Evolutionary conservation across 2,797 vertebrate species (phyloP).

Genomic region (Periparus ater): DNA sequence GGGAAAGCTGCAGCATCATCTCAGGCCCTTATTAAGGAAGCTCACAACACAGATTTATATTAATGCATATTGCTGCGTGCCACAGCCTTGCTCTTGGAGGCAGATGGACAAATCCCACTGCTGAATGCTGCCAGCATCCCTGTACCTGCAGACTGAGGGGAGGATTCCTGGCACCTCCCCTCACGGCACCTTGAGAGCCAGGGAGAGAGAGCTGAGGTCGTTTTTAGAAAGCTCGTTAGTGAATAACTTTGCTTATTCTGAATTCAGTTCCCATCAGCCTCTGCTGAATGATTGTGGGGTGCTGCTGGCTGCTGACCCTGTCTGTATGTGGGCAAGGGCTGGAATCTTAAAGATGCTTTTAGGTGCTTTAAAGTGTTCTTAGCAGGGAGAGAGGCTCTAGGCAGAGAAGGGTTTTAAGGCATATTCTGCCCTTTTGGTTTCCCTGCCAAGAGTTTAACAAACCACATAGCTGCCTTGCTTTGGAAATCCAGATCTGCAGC

Average conservation of each 20-base stretch:
- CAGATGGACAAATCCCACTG: neutral
- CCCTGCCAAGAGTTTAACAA: neutral
- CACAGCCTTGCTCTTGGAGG: neutral
- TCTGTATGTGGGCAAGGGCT: neutral
- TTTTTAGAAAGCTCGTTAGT: neutral
- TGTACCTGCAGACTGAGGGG: neutral
- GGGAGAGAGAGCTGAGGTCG: neutral
- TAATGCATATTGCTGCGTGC: neutral
- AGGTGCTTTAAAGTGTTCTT: neutral
- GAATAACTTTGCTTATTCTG: neutral
- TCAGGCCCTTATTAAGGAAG: constrained; percentile 37
- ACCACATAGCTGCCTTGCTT: neutral
- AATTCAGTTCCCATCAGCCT: neutral
- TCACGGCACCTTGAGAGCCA: neutral
- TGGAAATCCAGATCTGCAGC: neutral
- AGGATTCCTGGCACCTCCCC: neutral
- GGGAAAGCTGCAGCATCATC: constrained; percentile 48
- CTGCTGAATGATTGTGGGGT: neutral
- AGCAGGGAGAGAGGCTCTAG: neutral
- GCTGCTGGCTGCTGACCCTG: neutral
- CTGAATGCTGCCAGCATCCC: neutral
- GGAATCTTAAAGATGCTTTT: constrained; percentile 1
- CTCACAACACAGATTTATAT: neutral
- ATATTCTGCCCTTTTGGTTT: neutral
- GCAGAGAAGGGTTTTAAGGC: neutral